Conservation (phyloP, 2,797 vertebrate species). For the Artibeus jamaicensis region DNA sequence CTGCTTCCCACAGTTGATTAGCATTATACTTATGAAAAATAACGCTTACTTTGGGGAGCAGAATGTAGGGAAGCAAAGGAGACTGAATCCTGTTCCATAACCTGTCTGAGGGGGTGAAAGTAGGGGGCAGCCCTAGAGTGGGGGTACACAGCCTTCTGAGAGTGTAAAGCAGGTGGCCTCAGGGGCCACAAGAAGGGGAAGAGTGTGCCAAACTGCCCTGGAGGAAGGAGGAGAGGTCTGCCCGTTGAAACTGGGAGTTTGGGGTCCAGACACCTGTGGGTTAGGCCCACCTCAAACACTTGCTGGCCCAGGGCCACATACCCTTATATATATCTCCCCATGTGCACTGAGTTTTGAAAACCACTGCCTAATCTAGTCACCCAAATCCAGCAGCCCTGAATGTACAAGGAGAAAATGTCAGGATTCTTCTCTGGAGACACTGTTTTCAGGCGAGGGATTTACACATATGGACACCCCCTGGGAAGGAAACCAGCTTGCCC, state of each 20-base stretch:
- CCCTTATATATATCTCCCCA: not conserved
- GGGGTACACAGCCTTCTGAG: not conserved
- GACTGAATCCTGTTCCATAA: not conserved
- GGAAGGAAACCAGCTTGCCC: not conserved
- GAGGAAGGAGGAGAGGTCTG: not conserved
- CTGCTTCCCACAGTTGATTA: not conserved
- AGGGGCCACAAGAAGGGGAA: not conserved
- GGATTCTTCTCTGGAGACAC: not conserved
- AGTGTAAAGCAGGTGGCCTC: not conserved
- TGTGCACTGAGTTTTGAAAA: not conserved
- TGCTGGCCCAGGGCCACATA: not conserved
- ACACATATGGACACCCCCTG: accelerated
- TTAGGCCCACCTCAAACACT: not conserved
- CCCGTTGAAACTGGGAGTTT: not conserved
- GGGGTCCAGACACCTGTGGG: not conserved
- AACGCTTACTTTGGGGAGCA: not conserved
- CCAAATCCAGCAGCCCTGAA: not conserved
- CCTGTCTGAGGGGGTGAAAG: not conserved
- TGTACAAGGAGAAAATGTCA: not conserved
- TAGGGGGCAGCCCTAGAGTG: not conserved
- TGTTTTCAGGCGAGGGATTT: not conserved
- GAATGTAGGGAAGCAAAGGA: not conserved
- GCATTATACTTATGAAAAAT: not conserved
- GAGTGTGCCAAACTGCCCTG: not conserved
- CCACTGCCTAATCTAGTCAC: not conserved